phyloP scores from a whole-genome alignment of 2,113 vertebrate genomes.

The Apistogramma diplotaenia region DNA sequence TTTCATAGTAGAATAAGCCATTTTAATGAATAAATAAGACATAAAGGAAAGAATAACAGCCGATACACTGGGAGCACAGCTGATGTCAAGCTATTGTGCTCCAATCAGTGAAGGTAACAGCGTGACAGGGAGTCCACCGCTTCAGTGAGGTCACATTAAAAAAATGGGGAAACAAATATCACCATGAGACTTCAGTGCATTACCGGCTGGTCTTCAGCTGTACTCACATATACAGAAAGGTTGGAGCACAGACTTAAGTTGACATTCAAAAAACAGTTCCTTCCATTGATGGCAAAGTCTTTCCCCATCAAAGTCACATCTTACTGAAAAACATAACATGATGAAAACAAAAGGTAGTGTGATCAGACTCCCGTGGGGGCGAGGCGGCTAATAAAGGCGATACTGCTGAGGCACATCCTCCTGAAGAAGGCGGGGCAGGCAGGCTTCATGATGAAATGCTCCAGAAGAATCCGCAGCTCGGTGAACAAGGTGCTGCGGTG shows the following conservation, averaged over 20 bases:
- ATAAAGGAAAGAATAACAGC: slow-evolving; percentile 28
- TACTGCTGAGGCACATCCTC: slow-evolving; percentile 93
- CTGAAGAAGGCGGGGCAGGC: slow-evolving; percentile 91
- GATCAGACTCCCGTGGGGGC: slow-evolving; percentile 90
- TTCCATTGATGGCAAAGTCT: slow-evolving; percentile 54
- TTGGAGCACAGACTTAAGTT: slow-evolving; percentile 45
- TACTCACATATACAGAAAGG: slow-evolving; percentile 33
- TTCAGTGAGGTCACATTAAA: slow-evolving; percentile 52
- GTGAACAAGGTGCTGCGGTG: slow-evolving; percentile 89
- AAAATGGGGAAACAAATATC: slow-evolving; percentile 23
- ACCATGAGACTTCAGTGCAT: slow-evolving; percentile 56
- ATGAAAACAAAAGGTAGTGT: background rate
- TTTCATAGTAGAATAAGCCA: slow-evolving; percentile 42
- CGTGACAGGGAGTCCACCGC: slow-evolving; percentile 25
- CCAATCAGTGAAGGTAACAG: slow-evolving; percentile 25
- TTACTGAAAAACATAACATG: slow-evolving; percentile 24
- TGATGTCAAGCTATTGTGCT: slow-evolving; percentile 23
- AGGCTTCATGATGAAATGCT: slow-evolving; percentile 97
- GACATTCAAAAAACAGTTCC: slow-evolving; percentile 61
- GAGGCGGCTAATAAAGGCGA: slow-evolving; percentile 95
- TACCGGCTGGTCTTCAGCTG: slow-evolving; percentile 45
- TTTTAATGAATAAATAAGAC: slow-evolving; percentile 72
- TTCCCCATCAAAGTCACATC: slow-evolving; percentile 53
- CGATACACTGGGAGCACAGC: slow-evolving; percentile 1
- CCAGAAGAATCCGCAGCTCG: slow-evolving; percentile 91